These are phyloP conservation scores for Silurus asotus DNA, from an alignment of 2,113 vertebrate species.

Conservation along the genomic window DNA sequence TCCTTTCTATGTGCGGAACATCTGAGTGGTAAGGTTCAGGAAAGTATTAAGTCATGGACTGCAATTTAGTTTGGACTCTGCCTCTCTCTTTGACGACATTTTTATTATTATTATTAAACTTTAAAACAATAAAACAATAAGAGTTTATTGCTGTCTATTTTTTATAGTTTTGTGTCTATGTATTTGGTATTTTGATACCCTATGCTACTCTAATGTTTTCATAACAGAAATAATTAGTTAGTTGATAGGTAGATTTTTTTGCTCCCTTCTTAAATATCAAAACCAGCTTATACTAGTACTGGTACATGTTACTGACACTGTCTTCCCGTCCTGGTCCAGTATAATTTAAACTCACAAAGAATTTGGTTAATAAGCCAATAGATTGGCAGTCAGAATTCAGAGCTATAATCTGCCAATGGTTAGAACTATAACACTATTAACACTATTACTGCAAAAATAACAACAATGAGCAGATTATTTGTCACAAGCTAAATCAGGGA, in stretches of 20 bases:
- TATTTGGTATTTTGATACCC: neutral
- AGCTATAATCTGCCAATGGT: neutral
- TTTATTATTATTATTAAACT: too few species aligned
- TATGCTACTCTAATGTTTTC: neutral
- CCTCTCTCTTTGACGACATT: too few species aligned
- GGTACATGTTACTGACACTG: neutral
- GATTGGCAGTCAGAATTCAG: neutral
- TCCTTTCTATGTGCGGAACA: too few species aligned
- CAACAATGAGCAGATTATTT: neutral
- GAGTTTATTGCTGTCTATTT: neutral
- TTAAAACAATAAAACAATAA: too few species aligned
- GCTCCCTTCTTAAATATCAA: neutral
- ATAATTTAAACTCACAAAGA: neutral
- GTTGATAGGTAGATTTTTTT: neutral
- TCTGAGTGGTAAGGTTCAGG: too few species aligned
- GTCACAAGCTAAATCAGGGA: neutral
- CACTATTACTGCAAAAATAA: too few species aligned
- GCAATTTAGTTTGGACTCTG: too few species aligned
- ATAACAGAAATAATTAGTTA: neutral
- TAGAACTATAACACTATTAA: too few species aligned
- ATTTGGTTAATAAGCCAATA: neutral
- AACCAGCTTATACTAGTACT: neutral
- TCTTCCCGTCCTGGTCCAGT: neutral
- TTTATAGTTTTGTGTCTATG: neutral
- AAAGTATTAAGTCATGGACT: too few species aligned